Conservation (phyloP, 2,113 vertebrate species). For the Equus quagga region DNA sequence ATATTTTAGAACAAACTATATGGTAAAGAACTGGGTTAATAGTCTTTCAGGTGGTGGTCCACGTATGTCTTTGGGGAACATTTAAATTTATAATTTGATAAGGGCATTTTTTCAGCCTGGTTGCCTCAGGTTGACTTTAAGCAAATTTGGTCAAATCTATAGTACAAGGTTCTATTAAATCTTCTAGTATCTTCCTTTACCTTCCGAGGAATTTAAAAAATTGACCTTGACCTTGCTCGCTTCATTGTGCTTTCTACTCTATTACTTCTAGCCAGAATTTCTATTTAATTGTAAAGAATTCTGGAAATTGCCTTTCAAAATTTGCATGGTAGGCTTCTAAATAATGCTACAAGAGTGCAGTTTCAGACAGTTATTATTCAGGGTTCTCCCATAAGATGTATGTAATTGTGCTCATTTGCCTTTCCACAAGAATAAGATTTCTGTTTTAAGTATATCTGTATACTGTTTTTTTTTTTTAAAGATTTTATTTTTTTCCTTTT, state of each 20-base stretch:
- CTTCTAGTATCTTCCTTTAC: neutral
- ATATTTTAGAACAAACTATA: constrained; percentile 30
- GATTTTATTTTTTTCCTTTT: too few species aligned
- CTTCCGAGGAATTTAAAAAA: constrained; percentile 5
- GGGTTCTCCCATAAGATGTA: neutral
- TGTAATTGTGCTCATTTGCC: constrained; percentile 1
- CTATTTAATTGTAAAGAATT: neutral
- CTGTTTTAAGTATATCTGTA: neutral
- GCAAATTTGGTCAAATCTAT: constrained; percentile 12
- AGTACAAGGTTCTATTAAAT: neutral
- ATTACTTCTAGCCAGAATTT: neutral
- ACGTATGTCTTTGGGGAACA: neutral
- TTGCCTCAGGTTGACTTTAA: neutral
- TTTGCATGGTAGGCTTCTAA: constrained; percentile 35
- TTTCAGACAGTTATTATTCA: neutral
- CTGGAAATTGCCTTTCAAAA: constrained; percentile 51
- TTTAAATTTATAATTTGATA: constrained; percentile 36
- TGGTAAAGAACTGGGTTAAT: neutral
- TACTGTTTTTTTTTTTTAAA: neutral
- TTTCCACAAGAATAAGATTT: constrained; percentile 1
- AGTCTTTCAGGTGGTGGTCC: neutral
- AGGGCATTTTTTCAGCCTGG: neutral
- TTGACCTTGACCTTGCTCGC: neutral
- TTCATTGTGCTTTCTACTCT: constrained; percentile 31
- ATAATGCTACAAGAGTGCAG: neutral